Conservation (phyloP, 2,113 vertebrate species). For the Onychostruthus taczanowskii region DNA sequence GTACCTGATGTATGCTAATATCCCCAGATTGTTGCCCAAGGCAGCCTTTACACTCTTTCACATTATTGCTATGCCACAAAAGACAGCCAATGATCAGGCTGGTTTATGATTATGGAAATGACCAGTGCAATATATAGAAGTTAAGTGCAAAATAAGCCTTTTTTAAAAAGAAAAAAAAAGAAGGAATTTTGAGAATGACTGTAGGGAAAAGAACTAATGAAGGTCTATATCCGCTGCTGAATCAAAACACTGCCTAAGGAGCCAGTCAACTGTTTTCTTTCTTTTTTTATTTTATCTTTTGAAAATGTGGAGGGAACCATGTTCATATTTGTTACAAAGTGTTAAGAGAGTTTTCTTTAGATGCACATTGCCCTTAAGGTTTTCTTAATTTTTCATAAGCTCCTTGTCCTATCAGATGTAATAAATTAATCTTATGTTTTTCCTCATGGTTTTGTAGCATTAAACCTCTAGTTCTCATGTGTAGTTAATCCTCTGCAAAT, state of each 20-base stretch:
- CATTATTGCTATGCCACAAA: neutral
- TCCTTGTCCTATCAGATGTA: neutral
- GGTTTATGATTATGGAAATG: conserved; percentile 41
- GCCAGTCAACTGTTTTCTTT: neutral
- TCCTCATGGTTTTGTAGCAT: neutral
- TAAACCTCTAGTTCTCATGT: neutral
- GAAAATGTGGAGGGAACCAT: neutral
- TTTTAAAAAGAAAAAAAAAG: neutral
- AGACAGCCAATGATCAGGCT: neutral
- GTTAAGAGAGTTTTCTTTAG: neutral
- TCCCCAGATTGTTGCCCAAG: neutral
- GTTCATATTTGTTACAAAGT: neutral
- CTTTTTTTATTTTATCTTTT: neutral
- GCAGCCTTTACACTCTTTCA: neutral
- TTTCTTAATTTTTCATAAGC: neutral
- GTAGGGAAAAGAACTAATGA: neutral
- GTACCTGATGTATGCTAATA: conserved; percentile 2
- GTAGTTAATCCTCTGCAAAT: neutral
- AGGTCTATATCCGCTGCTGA: neutral
- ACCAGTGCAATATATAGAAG: neutral
- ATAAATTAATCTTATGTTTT: neutral
- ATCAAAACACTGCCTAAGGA: neutral
- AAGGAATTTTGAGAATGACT: neutral
- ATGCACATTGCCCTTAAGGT: rapidly evolving
- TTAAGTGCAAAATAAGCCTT: neutral